Percentiles rank a stretch among this genome's conserved stretches.
Conservation (phyloP, 2,113 vertebrate species). For the Nothobranchius kuhntae region DNA sequence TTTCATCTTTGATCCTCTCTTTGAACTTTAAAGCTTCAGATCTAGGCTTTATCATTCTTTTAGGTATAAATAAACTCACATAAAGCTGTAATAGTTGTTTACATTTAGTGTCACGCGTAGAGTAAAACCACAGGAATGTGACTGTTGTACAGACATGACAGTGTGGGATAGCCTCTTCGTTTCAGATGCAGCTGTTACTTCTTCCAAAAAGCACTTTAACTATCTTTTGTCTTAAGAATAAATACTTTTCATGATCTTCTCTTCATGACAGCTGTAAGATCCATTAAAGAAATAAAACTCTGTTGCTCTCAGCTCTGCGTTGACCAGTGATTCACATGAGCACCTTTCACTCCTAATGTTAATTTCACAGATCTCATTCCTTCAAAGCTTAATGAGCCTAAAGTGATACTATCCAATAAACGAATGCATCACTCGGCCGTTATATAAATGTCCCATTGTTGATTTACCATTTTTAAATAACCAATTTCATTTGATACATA, state of each 20-base stretch:
- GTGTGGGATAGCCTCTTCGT: background rate
- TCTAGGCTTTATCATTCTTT: background rate
- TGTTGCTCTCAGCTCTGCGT: background rate
- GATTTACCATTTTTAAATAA: too few relatives aligned
- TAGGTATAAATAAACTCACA: background rate
- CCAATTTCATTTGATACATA: too few relatives aligned
- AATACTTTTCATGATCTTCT: too few relatives aligned
- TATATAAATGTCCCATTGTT: too few relatives aligned
- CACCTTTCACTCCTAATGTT: too few relatives aligned
- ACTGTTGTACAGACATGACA: background rate
- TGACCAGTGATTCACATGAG: too few relatives aligned
- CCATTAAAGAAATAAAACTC: background rate
- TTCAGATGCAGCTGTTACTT: background rate
- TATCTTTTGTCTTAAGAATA: background rate
- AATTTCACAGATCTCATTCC: too few relatives aligned
- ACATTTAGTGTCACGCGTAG: background rate
- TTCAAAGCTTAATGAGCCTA: too few relatives aligned
- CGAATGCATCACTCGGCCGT: too few relatives aligned
- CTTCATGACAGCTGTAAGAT: background rate
- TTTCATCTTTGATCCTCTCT: background rate
- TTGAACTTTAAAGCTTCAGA: constrained; percentile 2
- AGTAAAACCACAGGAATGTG: constrained; percentile 5
- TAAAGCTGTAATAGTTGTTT: background rate
- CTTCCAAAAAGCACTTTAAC: background rate
- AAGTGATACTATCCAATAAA: too few relatives aligned